These are phyloP conservation scores for Philonicus albiceps DNA, from an alignment of 2,888 invertebrate species.

Conservation along the genomic window DNA sequence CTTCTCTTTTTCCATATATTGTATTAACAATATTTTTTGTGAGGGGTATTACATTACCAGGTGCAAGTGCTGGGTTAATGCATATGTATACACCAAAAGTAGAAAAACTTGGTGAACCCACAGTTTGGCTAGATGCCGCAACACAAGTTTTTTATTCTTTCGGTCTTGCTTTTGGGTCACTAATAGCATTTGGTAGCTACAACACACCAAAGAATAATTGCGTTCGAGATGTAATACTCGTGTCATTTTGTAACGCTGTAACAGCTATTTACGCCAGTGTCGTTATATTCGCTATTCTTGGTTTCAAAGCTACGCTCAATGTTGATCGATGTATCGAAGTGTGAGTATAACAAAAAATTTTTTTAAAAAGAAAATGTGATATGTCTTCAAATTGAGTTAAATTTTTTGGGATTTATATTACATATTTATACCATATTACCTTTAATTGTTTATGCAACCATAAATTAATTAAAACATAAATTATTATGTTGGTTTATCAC, in stretches of 20 bases:
- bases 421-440: not conserved
- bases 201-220: slow-evolving; percentile 95
- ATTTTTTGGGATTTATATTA: not conserved
- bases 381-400: not conserved
- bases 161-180: slow-evolving; percentile 92
- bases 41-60: slow-evolving; percentile 85
- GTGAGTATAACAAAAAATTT: slow-evolving; percentile 66
- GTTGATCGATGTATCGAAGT: slow-evolving; percentile 81
- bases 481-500: not conserved
- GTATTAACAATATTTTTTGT: slow-evolving; percentile 95
- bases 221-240: slow-evolving; percentile 87
- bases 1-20: slow-evolving; percentile 92
- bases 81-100: slow-evolving; percentile 96
- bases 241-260: slow-evolving; percentile 90
- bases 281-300: slow-evolving; percentile 93
- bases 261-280: slow-evolving; percentile 95
- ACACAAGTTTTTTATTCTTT: slow-evolving; percentile 97
- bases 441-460: slow-evolving; percentile 46
- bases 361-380: slow-evolving; percentile 11
- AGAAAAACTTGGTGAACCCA: slow-evolving; percentile 83
- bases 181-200: slow-evolving; percentile 95
- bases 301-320: slow-evolving; percentile 93
- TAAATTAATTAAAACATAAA: not conserved
- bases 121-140: slow-evolving; percentile 95
- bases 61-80: slow-evolving; percentile 83